Evolutionary conservation across 2,113 vertebrate species (phyloP).

Genomic region (Sinocyclocheilus anophthalmus): DNA sequence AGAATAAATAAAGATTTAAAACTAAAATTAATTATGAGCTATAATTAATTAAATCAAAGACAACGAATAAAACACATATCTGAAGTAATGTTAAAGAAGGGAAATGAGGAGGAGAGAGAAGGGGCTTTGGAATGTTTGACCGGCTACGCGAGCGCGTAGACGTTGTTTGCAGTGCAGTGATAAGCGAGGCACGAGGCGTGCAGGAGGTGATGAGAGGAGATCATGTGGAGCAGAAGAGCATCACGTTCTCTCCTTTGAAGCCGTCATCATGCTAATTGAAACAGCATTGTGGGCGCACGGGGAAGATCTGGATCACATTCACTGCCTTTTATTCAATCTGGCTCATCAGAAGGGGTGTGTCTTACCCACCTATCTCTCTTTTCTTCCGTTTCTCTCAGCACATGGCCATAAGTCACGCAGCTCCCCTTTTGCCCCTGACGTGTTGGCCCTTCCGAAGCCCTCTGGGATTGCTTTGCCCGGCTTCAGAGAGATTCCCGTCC

Average conservation of each 20-base stretch:
- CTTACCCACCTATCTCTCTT: slow-evolving; percentile 1
- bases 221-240: slow-evolving; percentile 59
- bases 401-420: slow-evolving; percentile 77
- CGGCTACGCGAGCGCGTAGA: neutral
- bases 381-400: slow-evolving; percentile 56
- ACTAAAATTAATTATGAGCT: neutral
- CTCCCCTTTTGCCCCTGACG: slow-evolving; percentile 74
- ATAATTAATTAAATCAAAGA: neutral
- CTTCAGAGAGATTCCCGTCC: slow-evolving; percentile 61
- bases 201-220: slow-evolving; percentile 69
- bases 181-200: slow-evolving; percentile 65
- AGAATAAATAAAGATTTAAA: neutral
- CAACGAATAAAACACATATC: neutral
- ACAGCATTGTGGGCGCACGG: slow-evolving; percentile 71
- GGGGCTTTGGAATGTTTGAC: neutral
- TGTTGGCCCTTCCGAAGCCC: slow-evolving; percentile 79
- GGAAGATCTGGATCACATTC: slow-evolving; percentile 77
- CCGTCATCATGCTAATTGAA: slow-evolving; percentile 74
- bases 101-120: neutral
- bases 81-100: neutral
- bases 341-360: slow-evolving; percentile 61
- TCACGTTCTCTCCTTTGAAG: slow-evolving; percentile 72
- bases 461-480: slow-evolving; percentile 34
- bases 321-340: slow-evolving; percentile 73
- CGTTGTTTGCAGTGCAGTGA: too few relatives aligned